Percentiles rank a stretch among this genome's conserved stretches.
These are phyloP conservation scores for Leptinotarsa juncta DNA, from an alignment of 2,888 invertebrate species.

Conservation along the genomic window DNA sequence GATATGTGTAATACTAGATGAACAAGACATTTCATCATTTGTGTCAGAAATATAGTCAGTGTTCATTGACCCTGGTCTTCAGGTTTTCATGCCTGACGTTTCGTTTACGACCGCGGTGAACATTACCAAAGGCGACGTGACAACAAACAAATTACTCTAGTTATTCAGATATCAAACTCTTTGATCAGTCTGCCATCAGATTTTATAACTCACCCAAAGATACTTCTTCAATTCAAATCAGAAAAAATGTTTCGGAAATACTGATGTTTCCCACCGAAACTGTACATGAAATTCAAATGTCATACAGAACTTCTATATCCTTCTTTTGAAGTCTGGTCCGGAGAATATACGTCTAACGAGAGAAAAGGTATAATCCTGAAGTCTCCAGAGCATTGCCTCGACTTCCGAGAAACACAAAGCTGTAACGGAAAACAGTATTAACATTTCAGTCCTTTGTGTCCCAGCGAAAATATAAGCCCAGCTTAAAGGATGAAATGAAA, in stretches of 20 bases:
- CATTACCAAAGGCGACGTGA: no score
- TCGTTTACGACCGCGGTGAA: no score
- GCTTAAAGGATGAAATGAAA: conserved; percentile 58
- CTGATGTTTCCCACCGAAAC: not conserved
- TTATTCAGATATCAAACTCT: no score
- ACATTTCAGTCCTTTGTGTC: conserved; percentile 59
- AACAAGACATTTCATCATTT: no score
- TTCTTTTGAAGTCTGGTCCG: not conserved
- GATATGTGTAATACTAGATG: no score
- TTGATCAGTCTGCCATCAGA: no score
- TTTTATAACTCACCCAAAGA: no score
- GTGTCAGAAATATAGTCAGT: no score
- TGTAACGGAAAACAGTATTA: conserved; percentile 56
- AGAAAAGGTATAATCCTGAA: conserved; percentile 41
- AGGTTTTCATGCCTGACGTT: no score
- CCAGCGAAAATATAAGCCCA: conserved; percentile 57
- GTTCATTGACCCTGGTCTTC: no score
- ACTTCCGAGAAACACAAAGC: conserved; percentile 53
- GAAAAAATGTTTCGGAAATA: not conserved
- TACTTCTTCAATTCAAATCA: not conserved
- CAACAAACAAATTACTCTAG: no score
- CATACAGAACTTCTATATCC: not conserved
- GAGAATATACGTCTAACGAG: conserved; percentile 15
- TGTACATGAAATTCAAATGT: not conserved
- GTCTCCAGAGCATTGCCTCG: conserved; percentile 50